Evolutionary conservation across 2,888 invertebrate genomes (phyloP).

Genomic region (Aethes cnicana): DNA sequence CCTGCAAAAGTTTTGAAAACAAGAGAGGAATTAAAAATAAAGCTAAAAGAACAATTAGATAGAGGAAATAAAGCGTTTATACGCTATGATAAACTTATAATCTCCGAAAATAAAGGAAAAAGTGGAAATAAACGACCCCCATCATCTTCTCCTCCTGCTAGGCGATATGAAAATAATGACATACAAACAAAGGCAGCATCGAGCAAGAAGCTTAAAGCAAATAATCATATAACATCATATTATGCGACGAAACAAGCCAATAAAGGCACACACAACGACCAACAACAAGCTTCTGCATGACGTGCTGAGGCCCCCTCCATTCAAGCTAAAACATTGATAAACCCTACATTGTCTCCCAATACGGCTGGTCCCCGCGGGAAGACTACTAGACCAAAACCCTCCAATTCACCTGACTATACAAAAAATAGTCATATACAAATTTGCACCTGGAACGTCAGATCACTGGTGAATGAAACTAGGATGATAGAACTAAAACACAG

Average conservation of each 20-base stretch:
- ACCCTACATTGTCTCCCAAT: slow-evolving; percentile 12
- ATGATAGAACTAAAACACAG: slow-evolving; percentile 7
- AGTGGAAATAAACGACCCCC: not conserved
- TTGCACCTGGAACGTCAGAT: slow-evolving; percentile 16
- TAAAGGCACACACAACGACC: not conserved
- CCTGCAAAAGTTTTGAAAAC: not conserved
- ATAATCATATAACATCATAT: not conserved
- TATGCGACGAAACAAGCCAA: not conserved
- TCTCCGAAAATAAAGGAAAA: not conserved
- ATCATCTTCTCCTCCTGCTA: not conserved
- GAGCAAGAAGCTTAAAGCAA: not conserved
- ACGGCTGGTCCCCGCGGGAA: slow-evolving; percentile 30
- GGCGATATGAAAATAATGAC: not conserved
- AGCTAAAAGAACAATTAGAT: not conserved
- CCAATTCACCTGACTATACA: not conserved
- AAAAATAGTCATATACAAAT: not conserved
- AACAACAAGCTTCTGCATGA: not conserved
- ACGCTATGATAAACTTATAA: not conserved
- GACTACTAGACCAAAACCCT: slow-evolving; percentile 24
- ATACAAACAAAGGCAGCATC: not conserved
- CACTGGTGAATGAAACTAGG: slow-evolving; percentile 1
- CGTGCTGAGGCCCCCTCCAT: not conserved
- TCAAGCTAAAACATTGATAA: not conserved
- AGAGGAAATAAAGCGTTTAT: not conserved
- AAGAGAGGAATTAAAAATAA: not conserved